A percentile compares a stretch with the other conserved stretches of the same genome.
phyloP scores from a whole-genome alignment of 2,888 invertebrate species.

The Calliopum simillimum region DNA sequence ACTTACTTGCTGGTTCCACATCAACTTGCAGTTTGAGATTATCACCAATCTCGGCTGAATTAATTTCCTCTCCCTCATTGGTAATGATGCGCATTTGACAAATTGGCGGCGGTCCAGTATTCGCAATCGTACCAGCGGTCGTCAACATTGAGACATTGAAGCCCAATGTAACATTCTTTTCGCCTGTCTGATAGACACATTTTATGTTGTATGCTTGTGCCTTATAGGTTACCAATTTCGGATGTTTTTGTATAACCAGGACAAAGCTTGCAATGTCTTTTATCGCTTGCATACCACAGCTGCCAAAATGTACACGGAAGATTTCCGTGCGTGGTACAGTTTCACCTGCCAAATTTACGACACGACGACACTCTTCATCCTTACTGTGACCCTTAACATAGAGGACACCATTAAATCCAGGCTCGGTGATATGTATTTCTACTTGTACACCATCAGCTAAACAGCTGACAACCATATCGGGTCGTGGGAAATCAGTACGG shows the following conservation, averaged over 20 bases:
- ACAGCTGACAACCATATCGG: slow-evolving; percentile 89
- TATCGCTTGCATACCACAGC: slow-evolving; percentile 90
- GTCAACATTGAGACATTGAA: slow-evolving; percentile 96
- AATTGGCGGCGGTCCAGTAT: slow-evolving; percentile 93
- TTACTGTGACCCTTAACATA: slow-evolving; percentile 96
- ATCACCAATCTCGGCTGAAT: slow-evolving; percentile 92
- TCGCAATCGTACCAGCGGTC: slow-evolving; percentile 94
- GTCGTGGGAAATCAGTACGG: slow-evolving; percentile 86
- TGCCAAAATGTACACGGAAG: slow-evolving; percentile 91
- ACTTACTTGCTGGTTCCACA: slow-evolving; percentile 80
- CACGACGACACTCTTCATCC: slow-evolving; percentile 87
- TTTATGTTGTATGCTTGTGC: slow-evolving; percentile 97
- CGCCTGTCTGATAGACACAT: slow-evolving; percentile 94
- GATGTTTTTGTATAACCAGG: slow-evolving; percentile 95
- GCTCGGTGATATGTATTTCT: slow-evolving; percentile 77
- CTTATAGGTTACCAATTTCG: slow-evolving; percentile 92
- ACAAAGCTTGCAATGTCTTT: slow-evolving; percentile 94
- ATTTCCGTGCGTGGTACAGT: slow-evolving; percentile 76
- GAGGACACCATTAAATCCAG: slow-evolving; percentile 87
- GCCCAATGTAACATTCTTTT: slow-evolving; percentile 90
- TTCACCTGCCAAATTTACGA: slow-evolving; percentile 81
- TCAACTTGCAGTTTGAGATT: slow-evolving; percentile 88
- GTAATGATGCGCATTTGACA: slow-evolving; percentile 93
- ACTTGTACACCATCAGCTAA: slow-evolving; percentile 93
- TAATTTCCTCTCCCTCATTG: slow-evolving; percentile 86